Evolutionary conservation across 53 echinoderm and acorn worm species (phyloP).

Genomic region (Temnopleurus reevesii): DNA sequence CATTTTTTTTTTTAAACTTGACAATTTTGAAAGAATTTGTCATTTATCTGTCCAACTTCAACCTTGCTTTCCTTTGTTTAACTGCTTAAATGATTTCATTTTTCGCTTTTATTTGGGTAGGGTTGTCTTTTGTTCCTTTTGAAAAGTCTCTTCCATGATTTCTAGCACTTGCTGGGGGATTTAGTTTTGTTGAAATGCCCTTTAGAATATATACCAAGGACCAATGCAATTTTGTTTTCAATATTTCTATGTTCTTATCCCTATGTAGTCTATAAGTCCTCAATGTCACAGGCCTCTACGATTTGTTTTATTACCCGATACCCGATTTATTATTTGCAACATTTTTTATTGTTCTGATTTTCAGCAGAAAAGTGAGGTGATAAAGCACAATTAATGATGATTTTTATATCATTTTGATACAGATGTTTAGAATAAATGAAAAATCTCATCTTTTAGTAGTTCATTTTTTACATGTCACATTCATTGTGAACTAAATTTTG

Average conservation of each 20-base stretch:
- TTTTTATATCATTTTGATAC: constrained; percentile 27
- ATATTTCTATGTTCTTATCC: background rate
- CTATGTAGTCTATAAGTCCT: background rate
- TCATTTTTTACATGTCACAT: background rate
- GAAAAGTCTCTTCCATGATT: background rate
- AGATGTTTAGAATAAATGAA: background rate
- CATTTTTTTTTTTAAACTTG: background rate
- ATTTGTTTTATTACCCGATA: background rate
- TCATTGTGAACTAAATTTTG: constrained; percentile 11
- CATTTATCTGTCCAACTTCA: no score
- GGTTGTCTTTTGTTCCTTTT: background rate
- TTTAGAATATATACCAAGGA: background rate
- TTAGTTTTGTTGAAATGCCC: background rate
- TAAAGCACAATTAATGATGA: background rate
- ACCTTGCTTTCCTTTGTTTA: no score
- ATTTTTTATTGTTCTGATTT: no score
- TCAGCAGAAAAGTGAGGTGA: background rate
- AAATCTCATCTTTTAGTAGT: background rate
- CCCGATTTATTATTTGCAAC: background rate
- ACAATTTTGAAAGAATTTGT: no score
- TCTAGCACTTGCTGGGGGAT: background rate
- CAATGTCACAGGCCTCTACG: no score
- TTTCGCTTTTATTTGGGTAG: background rate
- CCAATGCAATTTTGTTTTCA: background rate
- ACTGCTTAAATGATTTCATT: no score